Conservation (phyloP, 2,888 invertebrate genomes). For the Orthosia gracilis region DNA sequence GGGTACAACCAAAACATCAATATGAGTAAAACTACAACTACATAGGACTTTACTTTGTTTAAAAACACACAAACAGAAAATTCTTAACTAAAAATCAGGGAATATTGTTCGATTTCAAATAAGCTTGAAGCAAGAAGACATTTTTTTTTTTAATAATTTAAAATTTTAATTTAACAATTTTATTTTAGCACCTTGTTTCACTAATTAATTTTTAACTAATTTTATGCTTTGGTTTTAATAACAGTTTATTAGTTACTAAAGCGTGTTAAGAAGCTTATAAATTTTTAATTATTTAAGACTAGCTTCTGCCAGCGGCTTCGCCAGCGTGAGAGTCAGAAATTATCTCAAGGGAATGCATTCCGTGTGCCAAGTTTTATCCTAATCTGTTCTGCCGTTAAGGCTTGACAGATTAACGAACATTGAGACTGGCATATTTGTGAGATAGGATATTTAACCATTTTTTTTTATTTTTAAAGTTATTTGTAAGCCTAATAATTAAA, state of each 20-base stretch:
- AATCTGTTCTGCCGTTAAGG: too few species aligned
- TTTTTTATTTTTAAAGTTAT: neutral
- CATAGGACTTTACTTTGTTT: neutral
- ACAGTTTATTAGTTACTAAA: conserved; percentile 17
- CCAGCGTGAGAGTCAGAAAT: too few species aligned
- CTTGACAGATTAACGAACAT: too few species aligned
- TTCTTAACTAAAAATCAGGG: conserved; percentile 9
- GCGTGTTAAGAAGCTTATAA: conserved; percentile 11
- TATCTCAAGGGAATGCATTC: too few species aligned
- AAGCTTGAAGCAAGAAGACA: conserved; percentile 37
- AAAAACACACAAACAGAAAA: neutral
- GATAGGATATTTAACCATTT: neutral
- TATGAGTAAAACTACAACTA: neutral
- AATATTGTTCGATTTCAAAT: neutral
- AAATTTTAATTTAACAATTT: conserved; percentile 42
- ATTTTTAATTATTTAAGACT: neutral
- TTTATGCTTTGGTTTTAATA: conserved; percentile 48
- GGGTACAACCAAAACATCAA: neutral
- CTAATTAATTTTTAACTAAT: conserved; percentile 51
- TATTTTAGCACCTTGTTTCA: conserved; percentile 53
- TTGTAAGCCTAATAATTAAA: neutral
- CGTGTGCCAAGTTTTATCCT: too few species aligned
- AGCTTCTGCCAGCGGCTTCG: too few species aligned
- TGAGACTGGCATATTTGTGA: too few species aligned
- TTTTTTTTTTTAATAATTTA: conserved; percentile 1